A percentile compares a stretch with the other conserved stretches of the same genome.
phyloP scores from a whole-genome alignment of 1,140 invertebrate genomes.

The Rhyacophila brunnea region DNA sequence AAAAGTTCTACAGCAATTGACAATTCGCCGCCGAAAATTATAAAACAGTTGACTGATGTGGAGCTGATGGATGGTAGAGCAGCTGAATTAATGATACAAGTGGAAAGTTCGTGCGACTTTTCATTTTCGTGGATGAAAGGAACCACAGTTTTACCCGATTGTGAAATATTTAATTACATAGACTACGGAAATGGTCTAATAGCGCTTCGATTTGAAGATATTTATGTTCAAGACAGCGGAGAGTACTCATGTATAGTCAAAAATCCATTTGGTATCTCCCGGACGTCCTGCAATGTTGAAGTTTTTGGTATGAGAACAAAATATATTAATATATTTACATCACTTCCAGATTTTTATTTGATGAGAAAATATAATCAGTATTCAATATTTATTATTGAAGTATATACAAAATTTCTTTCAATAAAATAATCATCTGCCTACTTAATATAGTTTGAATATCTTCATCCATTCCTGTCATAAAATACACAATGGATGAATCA shows the following conservation, averaged over 20 bases:
- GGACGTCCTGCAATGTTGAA: conserved; percentile 40
- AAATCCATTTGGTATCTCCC: conserved; percentile 36
- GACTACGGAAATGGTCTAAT: conserved; percentile 61
- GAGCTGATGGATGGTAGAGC: conserved; percentile 61
- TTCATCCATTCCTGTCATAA: too few species aligned
- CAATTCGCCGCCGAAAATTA: conserved; percentile 43
- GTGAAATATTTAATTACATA: conserved; percentile 62
- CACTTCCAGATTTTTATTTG: too few species aligned
- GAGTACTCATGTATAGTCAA: conserved; percentile 66
- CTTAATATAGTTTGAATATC: too few species aligned
- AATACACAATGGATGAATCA: too few species aligned
- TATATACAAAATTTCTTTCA: too few species aligned
- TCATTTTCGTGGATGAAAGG: conserved; percentile 72
- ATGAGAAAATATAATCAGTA: too few species aligned
- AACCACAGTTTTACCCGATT: conserved; percentile 65
- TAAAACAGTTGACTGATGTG: conserved; percentile 32
- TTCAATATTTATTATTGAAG: too few species aligned
- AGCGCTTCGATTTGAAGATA: conserved; percentile 63
- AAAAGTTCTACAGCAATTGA: conserved; percentile 22
- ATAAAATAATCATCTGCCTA: too few species aligned
- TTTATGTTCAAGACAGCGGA: conserved; percentile 68
- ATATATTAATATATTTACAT: too few species aligned
- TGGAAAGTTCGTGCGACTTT: conserved; percentile 60
- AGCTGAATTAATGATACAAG: conserved; percentile 55
- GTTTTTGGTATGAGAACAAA: conserved; percentile 36